A percentile compares a stretch with the other conserved stretches of the same genome.
phyloP scores from a whole-genome alignment of 2,888 invertebrate genomes.

The Linnaemya tessellans region DNA sequence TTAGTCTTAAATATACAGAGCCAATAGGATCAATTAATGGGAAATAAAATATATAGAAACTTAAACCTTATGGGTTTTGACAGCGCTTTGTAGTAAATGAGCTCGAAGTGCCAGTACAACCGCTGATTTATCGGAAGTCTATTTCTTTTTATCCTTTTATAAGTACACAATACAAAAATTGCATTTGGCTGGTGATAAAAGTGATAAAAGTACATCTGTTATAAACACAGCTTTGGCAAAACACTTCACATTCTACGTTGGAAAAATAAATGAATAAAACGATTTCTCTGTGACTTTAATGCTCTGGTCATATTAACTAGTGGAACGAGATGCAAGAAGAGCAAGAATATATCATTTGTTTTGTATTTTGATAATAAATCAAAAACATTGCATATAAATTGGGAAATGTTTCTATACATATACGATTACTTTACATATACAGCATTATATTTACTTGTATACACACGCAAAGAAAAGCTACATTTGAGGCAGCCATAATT shows the following conservation, averaged over 20 bases:
- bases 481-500: too few species aligned
- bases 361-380: conserved; percentile 78
- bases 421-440: conserved; percentile 1
- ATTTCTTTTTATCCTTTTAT: too few species aligned
- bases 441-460: not conserved
- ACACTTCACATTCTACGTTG: conserved; percentile 29
- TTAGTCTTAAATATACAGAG: too few species aligned
- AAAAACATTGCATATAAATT: conserved; percentile 79
- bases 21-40: too few species aligned
- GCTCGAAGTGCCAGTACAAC: not conserved
- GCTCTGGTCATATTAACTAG: not conserved
- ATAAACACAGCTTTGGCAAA: conserved; percentile 29
- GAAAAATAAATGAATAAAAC: conserved; percentile 35
- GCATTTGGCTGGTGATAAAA: conserved; percentile 10
- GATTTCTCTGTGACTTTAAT: not conserved
- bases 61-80: too few species aligned
- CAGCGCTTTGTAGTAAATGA: not conserved
- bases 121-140: not conserved
- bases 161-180: not conserved
- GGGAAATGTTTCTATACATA: conserved; percentile 71
- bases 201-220: conserved; percentile 21
- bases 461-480: not conserved
- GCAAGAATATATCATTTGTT: conserved; percentile 61
- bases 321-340: not conserved
- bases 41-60: too few species aligned